phyloP scores from a whole-genome alignment of 2,888 invertebrate genomes.

The Brachypalpus laphriformis region DNA sequence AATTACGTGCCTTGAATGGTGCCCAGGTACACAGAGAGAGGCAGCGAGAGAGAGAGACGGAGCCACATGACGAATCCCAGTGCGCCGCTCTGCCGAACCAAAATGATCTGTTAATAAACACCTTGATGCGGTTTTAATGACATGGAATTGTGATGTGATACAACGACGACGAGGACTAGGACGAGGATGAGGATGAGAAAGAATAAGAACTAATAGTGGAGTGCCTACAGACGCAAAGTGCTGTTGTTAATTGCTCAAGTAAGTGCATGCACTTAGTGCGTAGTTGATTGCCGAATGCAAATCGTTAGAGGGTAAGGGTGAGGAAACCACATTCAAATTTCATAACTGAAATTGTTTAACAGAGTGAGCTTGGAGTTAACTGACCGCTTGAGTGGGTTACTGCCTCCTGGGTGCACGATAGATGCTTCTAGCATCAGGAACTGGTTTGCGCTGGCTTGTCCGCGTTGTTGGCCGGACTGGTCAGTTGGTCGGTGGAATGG shows the following conservation, averaged over 20 bases:
- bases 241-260: conserved; percentile 67
- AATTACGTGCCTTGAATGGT: conserved; percentile 51
- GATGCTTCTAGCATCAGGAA: conserved; percentile 7
- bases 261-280: conserved; percentile 72
- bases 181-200: background rate
- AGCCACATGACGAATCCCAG: background rate
- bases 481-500: no score
- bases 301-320: conserved; percentile 28
- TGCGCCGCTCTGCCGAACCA: conserved; percentile 19
- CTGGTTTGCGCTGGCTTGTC: conserved; percentile 13
- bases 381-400: conserved; percentile 10
- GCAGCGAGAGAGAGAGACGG: background rate
- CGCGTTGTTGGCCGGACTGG: conserved; percentile 20
- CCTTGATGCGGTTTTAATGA: conserved; percentile 74
- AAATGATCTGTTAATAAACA: conserved; percentile 74
- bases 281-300: conserved; percentile 65
- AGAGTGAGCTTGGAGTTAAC: background rate
- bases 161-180: background rate
- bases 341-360: conserved; percentile 59
- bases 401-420: conserved; percentile 25
- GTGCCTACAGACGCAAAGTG: conserved; percentile 38
- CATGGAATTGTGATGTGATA: conserved; percentile 62
- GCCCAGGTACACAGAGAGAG: background rate
- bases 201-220: background rate
- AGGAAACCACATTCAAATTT: conserved; percentile 47